Evolutionary conservation across 2,888 invertebrate species (phyloP).

Genomic region (Morinoia aosen): DNA sequence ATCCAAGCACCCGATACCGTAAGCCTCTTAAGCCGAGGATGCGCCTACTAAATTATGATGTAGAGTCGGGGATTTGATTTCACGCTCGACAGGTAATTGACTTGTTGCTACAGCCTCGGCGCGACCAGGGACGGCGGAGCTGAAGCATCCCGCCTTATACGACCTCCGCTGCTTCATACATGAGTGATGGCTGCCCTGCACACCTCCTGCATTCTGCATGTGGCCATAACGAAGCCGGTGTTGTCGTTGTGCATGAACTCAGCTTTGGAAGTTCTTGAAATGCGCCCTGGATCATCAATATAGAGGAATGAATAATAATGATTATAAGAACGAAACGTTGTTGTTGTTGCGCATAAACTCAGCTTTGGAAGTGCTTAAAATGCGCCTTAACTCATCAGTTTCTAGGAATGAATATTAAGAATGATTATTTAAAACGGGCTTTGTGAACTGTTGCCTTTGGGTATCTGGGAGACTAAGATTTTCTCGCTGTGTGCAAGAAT

Average conservation of each 20-base stretch:
- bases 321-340: neutral
- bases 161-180: neutral
- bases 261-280: neutral
- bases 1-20: slow-evolving; percentile 5
- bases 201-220: neutral
- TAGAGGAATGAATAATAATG: neutral
- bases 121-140: neutral
- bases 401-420: neutral
- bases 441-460: neutral
- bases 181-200: neutral
- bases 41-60: slow-evolving; percentile 47
- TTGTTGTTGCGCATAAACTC: neutral
- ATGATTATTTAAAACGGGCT: neutral
- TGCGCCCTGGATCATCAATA: neutral
- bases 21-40: neutral
- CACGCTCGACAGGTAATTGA: slow-evolving; percentile 41
- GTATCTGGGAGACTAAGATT: neutral
- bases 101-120: slow-evolving; percentile 32
- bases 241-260: neutral
- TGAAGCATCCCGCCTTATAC: neutral
- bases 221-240: neutral
- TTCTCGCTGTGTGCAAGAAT: neutral
- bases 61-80: slow-evolving; percentile 43
- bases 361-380: neutral
- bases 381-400: neutral